Percentiles rank a stretch among this genome's conserved stretches.
Conservation (phyloP, 2,888 invertebrate species). For the Ditylenchus weischeri region DNA sequence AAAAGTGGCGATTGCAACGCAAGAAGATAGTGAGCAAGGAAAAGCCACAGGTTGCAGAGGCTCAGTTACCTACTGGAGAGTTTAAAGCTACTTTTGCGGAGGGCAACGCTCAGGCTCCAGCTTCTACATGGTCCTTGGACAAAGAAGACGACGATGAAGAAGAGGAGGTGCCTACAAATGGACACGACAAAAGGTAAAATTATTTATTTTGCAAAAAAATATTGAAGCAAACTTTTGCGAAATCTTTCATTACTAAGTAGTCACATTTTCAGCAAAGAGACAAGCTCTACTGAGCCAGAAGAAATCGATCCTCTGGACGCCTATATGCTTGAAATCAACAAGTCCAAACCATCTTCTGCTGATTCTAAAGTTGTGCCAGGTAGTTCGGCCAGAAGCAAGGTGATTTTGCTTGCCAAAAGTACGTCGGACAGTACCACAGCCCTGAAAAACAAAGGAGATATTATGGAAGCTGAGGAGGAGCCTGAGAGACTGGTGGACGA, state of each 20-base stretch:
- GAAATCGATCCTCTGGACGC: conserved; percentile 95
- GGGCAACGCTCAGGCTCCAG: not conserved
- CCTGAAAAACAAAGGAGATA: conserved; percentile 74
- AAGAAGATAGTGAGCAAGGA: conserved; percentile 20
- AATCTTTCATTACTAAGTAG: not conserved
- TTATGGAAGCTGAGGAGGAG: conserved; percentile 98
- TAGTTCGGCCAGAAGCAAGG: conserved; percentile 12
- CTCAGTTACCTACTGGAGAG: not conserved
- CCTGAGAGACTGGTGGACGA: conserved; percentile 67
- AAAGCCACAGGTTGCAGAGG: not conserved
- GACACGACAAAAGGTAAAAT: conserved; percentile 14
- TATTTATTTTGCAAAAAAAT: not conserved
- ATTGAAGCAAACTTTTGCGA: not conserved
- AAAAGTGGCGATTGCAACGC: conserved; percentile 26
- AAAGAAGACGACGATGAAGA: conserved; percentile 28
- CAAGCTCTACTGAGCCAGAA: conserved; percentile 22
- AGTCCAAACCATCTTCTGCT: conserved; percentile 23
- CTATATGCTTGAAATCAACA: conserved; percentile 73
- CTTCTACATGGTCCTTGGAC: conserved; percentile 25
- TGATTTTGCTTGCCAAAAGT: conserved; percentile 33
- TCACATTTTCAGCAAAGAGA: not conserved
- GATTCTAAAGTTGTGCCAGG: not conserved
- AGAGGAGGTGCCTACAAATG: conserved; percentile 19
- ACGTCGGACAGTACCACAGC: conserved; percentile 28
- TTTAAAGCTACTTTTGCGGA: conserved; percentile 5